A percentile compares a stretch with the other conserved stretches of the same genome.
phyloP scores from a whole-genome alignment of 2,113 vertebrate species.

The Pipa parva region DNA sequence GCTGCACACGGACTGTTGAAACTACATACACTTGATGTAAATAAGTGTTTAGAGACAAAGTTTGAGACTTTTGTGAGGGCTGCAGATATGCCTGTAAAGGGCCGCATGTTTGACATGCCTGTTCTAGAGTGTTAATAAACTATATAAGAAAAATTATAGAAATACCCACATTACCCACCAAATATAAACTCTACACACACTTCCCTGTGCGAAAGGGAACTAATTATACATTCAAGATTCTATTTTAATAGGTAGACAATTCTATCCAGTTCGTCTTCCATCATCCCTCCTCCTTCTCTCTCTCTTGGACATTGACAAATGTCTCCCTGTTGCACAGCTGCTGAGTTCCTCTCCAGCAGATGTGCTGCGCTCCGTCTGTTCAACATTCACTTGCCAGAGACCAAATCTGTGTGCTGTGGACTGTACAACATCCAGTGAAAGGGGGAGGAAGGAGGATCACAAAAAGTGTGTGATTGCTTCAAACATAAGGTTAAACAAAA shows the following conservation, averaged over 20 bases:
- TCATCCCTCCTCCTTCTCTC: neutral
- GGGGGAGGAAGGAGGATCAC: neutral
- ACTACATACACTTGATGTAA: too few species aligned
- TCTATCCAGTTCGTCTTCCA: neutral
- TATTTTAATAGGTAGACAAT: neutral
- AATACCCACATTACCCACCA: too few species aligned
- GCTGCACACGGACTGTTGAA: too few species aligned
- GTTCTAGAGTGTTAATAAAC: too few species aligned
- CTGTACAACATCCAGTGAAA: neutral
- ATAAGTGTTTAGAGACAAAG: too few species aligned
- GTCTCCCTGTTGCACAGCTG: neutral
- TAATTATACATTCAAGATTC: neutral
- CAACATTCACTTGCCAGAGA: neutral
- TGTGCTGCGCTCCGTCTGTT: neutral
- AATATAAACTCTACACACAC: too few species aligned
- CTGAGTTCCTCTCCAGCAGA: constrained; percentile 4
- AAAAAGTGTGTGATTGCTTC: neutral
- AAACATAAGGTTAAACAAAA: neutral
- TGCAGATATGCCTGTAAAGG: too few species aligned
- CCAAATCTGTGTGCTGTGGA: neutral
- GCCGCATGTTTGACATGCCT: too few species aligned
- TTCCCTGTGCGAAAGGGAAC: too few species aligned
- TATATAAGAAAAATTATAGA: too few species aligned
- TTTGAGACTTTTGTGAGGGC: too few species aligned
- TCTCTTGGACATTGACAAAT: neutral